Conservation (phyloP, 2,797 vertebrate species). For the Pseudotriccus pelzelni region DNA sequence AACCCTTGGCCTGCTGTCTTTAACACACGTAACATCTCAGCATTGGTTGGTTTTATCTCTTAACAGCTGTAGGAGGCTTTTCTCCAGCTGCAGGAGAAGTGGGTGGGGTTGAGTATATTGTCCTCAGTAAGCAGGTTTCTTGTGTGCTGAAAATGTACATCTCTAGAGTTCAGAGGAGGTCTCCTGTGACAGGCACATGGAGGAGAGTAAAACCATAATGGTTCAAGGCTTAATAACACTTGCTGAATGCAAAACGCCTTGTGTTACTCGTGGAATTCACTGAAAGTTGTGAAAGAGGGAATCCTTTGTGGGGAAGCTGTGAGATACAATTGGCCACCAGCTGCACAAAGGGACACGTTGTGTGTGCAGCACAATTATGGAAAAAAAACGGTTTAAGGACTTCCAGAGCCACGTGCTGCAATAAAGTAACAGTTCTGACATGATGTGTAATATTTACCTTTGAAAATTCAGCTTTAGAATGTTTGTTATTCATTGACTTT, state of each 20-base stretch:
- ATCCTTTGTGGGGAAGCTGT: not conserved
- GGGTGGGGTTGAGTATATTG: not conserved
- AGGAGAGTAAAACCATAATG: not conserved
- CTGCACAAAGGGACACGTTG: not conserved
- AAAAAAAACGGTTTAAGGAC: not conserved
- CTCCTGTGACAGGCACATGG: not conserved
- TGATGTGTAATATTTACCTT: not conserved
- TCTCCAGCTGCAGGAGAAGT: not conserved
- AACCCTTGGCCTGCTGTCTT: not conserved
- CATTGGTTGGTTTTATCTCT: not conserved
- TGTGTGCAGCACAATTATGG: not conserved
- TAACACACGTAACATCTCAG: not conserved
- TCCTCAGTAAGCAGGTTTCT: not conserved
- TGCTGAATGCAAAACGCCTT: not conserved
- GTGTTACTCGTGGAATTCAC: not conserved
- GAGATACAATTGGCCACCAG: not conserved
- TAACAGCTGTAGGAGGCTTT: not conserved
- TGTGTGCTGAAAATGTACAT: not conserved
- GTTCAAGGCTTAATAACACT: not conserved
- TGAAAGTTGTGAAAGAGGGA: accelerated
- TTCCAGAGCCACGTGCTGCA: not conserved
- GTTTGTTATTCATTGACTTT: not conserved
- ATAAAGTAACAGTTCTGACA: not conserved
- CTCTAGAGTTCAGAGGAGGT: not conserved
- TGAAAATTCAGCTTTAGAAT: not conserved